Evolutionary conservation across 2,797 vertebrate species (phyloP).

Genomic region (Myotis vivesi): DNA sequence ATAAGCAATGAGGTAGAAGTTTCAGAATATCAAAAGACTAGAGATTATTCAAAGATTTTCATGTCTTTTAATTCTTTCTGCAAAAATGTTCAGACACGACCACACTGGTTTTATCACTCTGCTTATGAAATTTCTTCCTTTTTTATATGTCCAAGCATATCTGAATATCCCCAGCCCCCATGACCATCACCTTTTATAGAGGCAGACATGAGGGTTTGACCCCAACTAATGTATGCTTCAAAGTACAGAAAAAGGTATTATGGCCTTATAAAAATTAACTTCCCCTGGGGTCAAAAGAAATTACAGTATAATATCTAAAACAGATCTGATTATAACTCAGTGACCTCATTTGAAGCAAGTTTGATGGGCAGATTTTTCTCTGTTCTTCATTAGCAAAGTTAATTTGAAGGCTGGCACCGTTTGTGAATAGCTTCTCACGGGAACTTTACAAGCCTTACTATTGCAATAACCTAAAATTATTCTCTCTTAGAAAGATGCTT

Average conservation of each 20-base stretch:
- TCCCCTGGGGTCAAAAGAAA: neutral
- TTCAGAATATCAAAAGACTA: slow-evolving; percentile 15
- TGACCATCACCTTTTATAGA: neutral
- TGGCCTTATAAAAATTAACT: neutral
- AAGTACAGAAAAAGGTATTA: neutral
- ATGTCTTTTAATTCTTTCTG: slow-evolving; percentile 6
- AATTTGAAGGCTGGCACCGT: neutral
- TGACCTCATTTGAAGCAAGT: neutral
- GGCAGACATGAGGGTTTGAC: neutral
- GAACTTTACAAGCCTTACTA: neutral
- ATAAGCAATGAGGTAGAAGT: neutral
- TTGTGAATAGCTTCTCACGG: neutral
- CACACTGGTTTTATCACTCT: neutral
- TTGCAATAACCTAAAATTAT: neutral
- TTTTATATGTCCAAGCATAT: neutral
- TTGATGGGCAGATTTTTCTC: neutral
- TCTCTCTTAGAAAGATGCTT: neutral
- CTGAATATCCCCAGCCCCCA: neutral
- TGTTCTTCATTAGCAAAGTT: neutral
- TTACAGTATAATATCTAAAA: neutral
- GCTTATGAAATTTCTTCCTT: neutral
- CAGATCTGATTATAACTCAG: neutral
- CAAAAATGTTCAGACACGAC: neutral
- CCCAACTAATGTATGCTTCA: neutral
- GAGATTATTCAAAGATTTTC: neutral